Base-by-base conservation (phyloP, 2,888 invertebrate genomes). In the Chymomyza fuscimana region DNA sequence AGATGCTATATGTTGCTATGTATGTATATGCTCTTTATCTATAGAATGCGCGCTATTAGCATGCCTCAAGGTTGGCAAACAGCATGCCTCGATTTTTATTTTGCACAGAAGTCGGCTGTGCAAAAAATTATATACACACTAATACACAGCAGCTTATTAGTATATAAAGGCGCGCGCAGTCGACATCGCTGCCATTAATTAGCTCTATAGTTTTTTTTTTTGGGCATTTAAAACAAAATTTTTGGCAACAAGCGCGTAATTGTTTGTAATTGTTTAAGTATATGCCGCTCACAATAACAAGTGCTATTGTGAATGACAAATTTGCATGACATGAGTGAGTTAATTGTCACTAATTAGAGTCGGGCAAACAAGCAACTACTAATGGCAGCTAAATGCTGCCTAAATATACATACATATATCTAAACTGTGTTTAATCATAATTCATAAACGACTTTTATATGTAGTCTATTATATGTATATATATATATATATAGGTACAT, bases 11-110 rank as follows among this genome's bases (percentile, higher is more conserved):
- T 54, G 10, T 56, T 25, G 25, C n/a, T 12, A 50, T 61, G 29
- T n/a, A 52, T 60, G 63, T 61, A n/a, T 46, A 66, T 58, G 36
- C 63, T 66, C 56, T 75, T 73, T 76, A 70, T 80, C 70, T 72
- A 63, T 70, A 65, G 36, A 58, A 25, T 22, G 67, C 63, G 58
- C 46, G 65, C 68, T 63, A 75, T 74, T 81, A 76, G 74, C 70
- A 61, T 65, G 58, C 67, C 50, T 71, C 74, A 79, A 81, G 79
- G 83, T 77, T 79, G 56, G 32, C 65, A 82, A 82, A 70, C 72
- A 71, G 74, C 10, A 22, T 58, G 58, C 7, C 12, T 56, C 16
- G 29, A 29, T 29, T 16, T 25, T 29, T 59, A 15, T 59, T 22
- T 59, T 9, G 36, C 40, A 12, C 40, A 46, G 9, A 22, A 10